phyloP scores from a whole-genome alignment of 2,113 vertebrate genomes.

The Prochilodus magdalenae region DNA sequence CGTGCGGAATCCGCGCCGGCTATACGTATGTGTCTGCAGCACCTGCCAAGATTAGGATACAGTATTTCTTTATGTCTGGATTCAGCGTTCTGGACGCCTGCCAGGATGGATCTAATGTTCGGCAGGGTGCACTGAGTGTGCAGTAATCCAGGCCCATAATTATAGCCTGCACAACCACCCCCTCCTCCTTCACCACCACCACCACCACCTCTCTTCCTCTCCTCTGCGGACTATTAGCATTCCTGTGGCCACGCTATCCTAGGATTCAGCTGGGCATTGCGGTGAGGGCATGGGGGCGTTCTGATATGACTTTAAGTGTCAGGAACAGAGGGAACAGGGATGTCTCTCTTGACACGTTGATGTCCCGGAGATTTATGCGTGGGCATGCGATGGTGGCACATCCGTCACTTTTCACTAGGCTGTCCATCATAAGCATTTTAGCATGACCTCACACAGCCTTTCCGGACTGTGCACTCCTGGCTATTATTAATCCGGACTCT shows the following conservation, averaged over 20 bases:
- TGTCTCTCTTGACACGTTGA: no score
- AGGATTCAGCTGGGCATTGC: slow-evolving; percentile 24
- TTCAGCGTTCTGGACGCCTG: slow-evolving; percentile 34
- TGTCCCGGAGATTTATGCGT: no score
- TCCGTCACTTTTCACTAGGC: no score
- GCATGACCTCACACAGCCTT: not conserved
- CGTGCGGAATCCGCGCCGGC: slow-evolving; percentile 42
- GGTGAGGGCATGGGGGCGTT: not conserved
- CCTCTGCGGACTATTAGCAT: slow-evolving; percentile 38
- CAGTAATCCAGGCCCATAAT: slow-evolving; percentile 53
- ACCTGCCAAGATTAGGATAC: slow-evolving; percentile 40
- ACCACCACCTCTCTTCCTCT: slow-evolving; percentile 32
- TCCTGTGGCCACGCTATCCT: slow-evolving; percentile 34
- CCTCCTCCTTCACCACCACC: no score
- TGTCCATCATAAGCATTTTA: no score
- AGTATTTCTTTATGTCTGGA: slow-evolving; percentile 56
- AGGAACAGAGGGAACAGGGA: not conserved
- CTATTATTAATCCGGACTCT: not conserved
- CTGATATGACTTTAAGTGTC: not conserved
- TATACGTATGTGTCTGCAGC: slow-evolving; percentile 37
- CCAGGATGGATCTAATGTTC: slow-evolving; percentile 35
- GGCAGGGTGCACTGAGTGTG: not conserved
- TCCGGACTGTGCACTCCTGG: not conserved
- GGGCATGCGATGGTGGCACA: no score
- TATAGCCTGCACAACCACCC: slow-evolving; percentile 51